Conservation (phyloP, 2,888 invertebrate genomes). For the Drosophila testacea region DNA sequence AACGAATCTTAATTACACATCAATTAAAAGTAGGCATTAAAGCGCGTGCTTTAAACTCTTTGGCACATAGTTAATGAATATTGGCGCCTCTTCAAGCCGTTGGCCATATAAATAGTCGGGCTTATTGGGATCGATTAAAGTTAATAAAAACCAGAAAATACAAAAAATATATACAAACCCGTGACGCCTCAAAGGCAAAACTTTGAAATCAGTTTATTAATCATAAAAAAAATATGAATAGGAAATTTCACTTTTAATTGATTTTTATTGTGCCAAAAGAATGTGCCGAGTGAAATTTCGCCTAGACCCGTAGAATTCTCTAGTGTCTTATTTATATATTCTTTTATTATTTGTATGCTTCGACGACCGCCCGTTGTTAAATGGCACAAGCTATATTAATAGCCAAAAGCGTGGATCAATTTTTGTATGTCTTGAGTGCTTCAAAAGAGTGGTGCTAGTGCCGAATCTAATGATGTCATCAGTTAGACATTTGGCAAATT, state of each 20-base stretch:
- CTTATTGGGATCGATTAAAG: slow-evolving; percentile 42
- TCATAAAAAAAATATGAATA: slow-evolving; percentile 30
- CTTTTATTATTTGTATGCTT: slow-evolving; percentile 1
- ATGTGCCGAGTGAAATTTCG: slow-evolving; percentile 49
- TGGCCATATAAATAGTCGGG: slow-evolving; percentile 13
- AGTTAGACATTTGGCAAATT: slow-evolving; percentile 4
- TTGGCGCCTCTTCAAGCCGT: slow-evolving; percentile 23
- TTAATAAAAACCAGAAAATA: slow-evolving; percentile 27
- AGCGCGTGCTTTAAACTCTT: slow-evolving; percentile 60
- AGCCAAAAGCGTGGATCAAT: slow-evolving; percentile 38
- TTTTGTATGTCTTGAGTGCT: slow-evolving; percentile 5
- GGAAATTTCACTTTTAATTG: slow-evolving; percentile 71
- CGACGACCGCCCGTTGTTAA: slow-evolving; percentile 54
- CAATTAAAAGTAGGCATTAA: slow-evolving; percentile 42
- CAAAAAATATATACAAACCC: background rate
- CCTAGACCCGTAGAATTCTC: slow-evolving; percentile 36
- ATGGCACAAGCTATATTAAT: slow-evolving; percentile 49
- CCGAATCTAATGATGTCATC: slow-evolving; percentile 51
- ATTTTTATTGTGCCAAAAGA: slow-evolving; percentile 59
- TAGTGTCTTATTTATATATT: slow-evolving; percentile 11
- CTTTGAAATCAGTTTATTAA: slow-evolving; percentile 54
- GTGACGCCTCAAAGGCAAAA: background rate
- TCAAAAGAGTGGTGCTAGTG: slow-evolving; percentile 6
- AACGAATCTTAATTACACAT: slow-evolving; percentile 73
- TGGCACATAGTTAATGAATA: slow-evolving; percentile 67